Conservation (phyloP, 2,113 vertebrate genomes). For the Sula dactylatra region DNA sequence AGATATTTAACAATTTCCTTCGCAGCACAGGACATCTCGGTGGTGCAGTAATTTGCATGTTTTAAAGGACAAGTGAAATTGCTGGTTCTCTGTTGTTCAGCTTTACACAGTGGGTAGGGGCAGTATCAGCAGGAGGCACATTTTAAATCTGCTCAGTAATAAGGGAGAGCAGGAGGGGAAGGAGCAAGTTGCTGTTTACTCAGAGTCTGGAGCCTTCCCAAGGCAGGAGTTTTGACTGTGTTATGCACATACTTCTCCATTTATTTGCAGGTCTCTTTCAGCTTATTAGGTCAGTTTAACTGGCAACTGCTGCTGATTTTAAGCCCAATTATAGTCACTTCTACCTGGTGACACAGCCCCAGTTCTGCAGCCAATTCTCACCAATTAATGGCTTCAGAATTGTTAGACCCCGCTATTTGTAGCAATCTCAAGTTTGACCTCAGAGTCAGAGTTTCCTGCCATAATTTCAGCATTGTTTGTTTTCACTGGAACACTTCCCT, state of each 20-base stretch:
- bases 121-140: neutral
- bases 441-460: neutral
- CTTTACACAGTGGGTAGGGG: neutral
- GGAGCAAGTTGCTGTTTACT: neutral
- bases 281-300: constrained; percentile 22
- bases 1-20: neutral
- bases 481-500: neutral
- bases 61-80: neutral
- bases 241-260: neutral
- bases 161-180: neutral
- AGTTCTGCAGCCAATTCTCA: neutral
- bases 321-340: neutral
- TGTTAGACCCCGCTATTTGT: neutral
- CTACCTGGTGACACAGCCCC: constrained; percentile 15
- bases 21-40: neutral
- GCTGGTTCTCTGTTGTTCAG: neutral
- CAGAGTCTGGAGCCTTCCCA: neutral
- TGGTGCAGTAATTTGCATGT: neutral
- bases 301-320: neutral
- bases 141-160: neutral
- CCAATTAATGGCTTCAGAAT: neutral
- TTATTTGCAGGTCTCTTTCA: constrained; percentile 5
- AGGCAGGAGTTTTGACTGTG: neutral
- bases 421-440: neutral
- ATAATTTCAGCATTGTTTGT: neutral